Percentiles rank a stretch among this genome's conserved stretches.
These are phyloP conservation scores for Tinamus major DNA, from an alignment of 2,797 vertebrate genomes.

Conservation along the genomic window DNA sequence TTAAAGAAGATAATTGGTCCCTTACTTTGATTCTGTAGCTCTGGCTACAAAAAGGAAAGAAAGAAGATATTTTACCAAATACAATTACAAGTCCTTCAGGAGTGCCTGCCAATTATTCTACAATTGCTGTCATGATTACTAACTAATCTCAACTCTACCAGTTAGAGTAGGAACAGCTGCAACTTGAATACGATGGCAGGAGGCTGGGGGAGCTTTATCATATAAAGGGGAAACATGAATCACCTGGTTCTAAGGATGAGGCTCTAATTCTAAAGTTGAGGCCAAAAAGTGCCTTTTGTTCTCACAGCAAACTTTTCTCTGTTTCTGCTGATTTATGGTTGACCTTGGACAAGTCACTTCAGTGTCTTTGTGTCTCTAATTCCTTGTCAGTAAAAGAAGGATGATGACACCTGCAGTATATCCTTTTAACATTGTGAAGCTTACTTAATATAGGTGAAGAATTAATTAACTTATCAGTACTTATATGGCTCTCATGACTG, in stretches of 20 bases:
- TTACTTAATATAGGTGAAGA: neutral
- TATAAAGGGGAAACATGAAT: neutral
- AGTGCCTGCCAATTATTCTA: neutral
- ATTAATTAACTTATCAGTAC: neutral
- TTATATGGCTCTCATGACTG: neutral
- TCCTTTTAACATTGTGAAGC: neutral
- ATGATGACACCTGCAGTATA: neutral
- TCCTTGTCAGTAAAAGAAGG: neutral
- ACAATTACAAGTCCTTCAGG: neutral
- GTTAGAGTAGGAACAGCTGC: slow-evolving; percentile 5
- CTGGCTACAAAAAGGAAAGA: neutral
- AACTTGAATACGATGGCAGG: neutral
- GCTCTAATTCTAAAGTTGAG: neutral
- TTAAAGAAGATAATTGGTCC: neutral
- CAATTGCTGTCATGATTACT: neutral
- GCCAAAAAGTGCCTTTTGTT: neutral
- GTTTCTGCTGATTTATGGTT: neutral
- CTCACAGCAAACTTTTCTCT: neutral
- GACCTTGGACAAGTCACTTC: neutral
- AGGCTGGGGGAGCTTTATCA: neutral
- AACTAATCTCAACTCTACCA: neutral
- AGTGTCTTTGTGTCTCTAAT: neutral
- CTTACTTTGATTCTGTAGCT: neutral
- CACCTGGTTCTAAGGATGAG: neutral
- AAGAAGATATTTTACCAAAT: neutral